These are phyloP conservation scores for Drosophila longiperda DNA, from an alignment of 2,888 invertebrate genomes.

Conservation along the genomic window DNA sequence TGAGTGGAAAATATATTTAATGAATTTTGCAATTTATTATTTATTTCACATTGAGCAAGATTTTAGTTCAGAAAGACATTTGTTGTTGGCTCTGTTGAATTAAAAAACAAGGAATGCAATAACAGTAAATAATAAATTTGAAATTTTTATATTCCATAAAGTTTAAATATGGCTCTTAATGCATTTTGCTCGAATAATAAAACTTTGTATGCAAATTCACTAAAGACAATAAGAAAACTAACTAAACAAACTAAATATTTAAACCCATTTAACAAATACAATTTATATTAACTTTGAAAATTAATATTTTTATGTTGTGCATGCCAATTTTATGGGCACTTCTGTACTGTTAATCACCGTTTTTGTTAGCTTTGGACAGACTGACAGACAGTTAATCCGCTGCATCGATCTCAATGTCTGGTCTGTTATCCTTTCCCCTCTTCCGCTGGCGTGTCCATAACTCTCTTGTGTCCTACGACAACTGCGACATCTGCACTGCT, in stretches of 20 bases:
- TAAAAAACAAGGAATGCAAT: neutral
- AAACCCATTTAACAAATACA: neutral
- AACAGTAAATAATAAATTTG: neutral
- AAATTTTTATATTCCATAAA: neutral
- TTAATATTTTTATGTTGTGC: neutral
- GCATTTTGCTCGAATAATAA: too few species aligned
- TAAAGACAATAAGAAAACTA: neutral
- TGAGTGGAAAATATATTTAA: too few species aligned
- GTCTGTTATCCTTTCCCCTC: conserved; percentile 28
- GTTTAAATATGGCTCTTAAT: neutral
- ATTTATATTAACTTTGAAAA: neutral
- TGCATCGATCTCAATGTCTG: neutral
- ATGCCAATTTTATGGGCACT: conserved; percentile 17
- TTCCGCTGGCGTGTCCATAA: conserved; percentile 40
- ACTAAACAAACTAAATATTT: too few species aligned
- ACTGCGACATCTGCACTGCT: conserved; percentile 73
- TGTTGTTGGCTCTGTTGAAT: neutral
- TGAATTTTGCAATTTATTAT: neutral
- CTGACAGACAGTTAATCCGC: conserved; percentile 22
- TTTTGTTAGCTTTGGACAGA: conserved; percentile 1
- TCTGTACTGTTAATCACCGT: conserved; percentile 5
- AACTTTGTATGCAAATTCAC: neutral
- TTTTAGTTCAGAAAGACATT: neutral
- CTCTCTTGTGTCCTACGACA: conserved; percentile 43
- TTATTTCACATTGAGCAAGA: neutral